Evolutionary conservation across 2,888 invertebrate genomes (phyloP).

Genomic region (Rhingia rostrata): DNA sequence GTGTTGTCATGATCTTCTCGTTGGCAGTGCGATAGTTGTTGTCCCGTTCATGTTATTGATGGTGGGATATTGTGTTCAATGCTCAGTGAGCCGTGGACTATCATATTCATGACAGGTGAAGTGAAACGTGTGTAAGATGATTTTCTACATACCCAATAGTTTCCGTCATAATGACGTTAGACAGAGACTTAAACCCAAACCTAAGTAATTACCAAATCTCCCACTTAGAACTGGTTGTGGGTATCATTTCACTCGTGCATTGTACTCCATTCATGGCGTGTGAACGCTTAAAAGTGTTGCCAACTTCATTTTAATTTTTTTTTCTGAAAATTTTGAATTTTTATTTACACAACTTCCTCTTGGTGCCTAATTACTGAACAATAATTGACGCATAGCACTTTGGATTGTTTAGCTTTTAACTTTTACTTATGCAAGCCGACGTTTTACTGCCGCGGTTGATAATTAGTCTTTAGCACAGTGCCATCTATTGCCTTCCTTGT

Average conservation of each 20-base stretch:
- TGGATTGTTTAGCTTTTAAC: conserved; percentile 14
- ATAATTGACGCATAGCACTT: conserved; percentile 29
- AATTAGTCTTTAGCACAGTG: conserved; percentile 50
- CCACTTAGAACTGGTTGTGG: conserved; percentile 32
- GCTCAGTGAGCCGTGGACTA: conserved; percentile 35
- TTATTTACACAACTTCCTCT: conserved; percentile 37
- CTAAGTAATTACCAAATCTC: conserved; percentile 19
- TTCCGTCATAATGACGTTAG: not conserved
- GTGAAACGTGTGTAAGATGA: conserved; percentile 27
- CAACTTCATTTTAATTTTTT: conserved; percentile 13
- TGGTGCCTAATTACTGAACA: conserved; percentile 43
- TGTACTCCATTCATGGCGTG: conserved; percentile 26
- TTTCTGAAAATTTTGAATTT: not conserved
- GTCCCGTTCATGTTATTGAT: conserved; percentile 7
- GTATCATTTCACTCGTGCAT: conserved; percentile 4
- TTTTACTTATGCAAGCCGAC: conserved; percentile 8
- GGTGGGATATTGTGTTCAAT: conserved; percentile 56
- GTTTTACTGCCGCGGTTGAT: not conserved
- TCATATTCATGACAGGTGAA: conserved; percentile 59
- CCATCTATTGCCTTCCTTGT: conserved; percentile 54
- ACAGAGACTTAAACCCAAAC: not conserved
- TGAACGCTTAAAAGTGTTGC: conserved; percentile 42
- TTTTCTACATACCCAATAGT: not conserved
- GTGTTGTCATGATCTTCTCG: conserved; percentile 13
- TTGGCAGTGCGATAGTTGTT: conserved; percentile 24